phyloP scores from a whole-genome alignment of 2,797 vertebrate species.

The Malacoctenus gilli region DNA sequence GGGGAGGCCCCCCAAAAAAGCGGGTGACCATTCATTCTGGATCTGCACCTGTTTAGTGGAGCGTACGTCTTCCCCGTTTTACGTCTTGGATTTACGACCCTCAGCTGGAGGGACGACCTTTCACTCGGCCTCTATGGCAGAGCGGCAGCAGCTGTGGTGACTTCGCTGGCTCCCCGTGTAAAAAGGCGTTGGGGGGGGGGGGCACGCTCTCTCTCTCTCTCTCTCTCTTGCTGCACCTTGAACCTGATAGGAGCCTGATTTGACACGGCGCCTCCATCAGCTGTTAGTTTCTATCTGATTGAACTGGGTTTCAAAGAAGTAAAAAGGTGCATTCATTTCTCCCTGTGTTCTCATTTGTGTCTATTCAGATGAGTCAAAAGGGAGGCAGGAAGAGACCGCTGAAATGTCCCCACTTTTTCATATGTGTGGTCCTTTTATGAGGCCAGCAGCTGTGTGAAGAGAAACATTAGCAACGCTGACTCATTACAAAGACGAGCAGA shows the following conservation, averaged over 20 bases:
- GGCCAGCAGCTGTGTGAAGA: conserved; percentile 62
- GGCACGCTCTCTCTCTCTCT: neutral
- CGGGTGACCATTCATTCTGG: conserved; percentile 66
- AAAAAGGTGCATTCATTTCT: conserved; percentile 51
- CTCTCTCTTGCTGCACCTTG: conserved; percentile 48
- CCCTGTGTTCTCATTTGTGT: conserved; percentile 45
- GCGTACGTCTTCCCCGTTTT: conserved; percentile 73
- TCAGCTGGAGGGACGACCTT: conserved; percentile 79
- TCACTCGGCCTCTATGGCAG: conserved; percentile 63
- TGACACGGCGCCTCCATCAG: conserved; percentile 58
- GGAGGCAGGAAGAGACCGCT: conserved; percentile 60
- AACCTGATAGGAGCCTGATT: conserved; percentile 67
- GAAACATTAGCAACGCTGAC: conserved; percentile 65
- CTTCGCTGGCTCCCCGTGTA: conserved; percentile 67
- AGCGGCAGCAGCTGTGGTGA: conserved; percentile 72
- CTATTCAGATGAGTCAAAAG: conserved; percentile 61
- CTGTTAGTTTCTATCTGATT: conserved; percentile 66
- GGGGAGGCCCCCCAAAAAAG: no score
- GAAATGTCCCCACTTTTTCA: conserved; percentile 54
- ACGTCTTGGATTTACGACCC: conserved; percentile 77
- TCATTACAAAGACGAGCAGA: conserved; percentile 62
- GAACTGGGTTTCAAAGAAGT: conserved; percentile 39
- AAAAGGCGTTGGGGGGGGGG: conserved; percentile 36
- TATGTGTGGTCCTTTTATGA: conserved; percentile 64
- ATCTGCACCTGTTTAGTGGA: conserved; percentile 78